Base-by-base conservation (phyloP, 2,888 invertebrate genomes). In the Pyrochroa serraticornis region DNA sequence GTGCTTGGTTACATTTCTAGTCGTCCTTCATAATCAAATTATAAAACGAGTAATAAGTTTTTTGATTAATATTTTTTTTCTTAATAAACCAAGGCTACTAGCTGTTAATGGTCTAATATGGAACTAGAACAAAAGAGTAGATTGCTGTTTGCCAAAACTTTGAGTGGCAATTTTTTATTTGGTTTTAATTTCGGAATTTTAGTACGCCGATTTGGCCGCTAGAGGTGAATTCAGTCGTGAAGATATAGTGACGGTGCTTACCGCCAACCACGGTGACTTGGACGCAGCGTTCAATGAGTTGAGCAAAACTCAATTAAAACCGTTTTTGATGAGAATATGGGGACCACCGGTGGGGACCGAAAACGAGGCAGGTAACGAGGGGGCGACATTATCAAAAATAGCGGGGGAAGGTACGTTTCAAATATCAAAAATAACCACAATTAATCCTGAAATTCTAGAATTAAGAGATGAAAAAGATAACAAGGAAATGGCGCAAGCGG, bases 301-400 rank as follows among this genome's bases (percentile, higher is more conserved):
- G 56, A 88, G 86, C 71, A 90, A 89, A 74, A 86, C 87, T 64
- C 90, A 90, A 74, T 79, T 90, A 59, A 90, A 90, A 76, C 91
- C 91, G 43, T 91, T 91, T 81, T 79, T 91, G 63, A 90, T 90
- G 89, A 82, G 89, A 74, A 90, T 91, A 70, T 91, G 90, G 88
- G 90, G 90, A 58, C 89, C 90, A 56, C 87, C 87, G 12, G 83
- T 84, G 54, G 88, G 88, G 63, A 85, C 84, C 63, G 89, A 89
- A 71, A 89, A 89, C 71, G 87, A 89, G 69, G 77, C 78, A 65
- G 80, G 84, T 60, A 81, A 82, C 70, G 75, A 77, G 70, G 78
- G 77, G 75, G 70, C 70, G 7, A 59, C 70, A 7, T 53, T 75
- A 34, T 62, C 71, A 56, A 65, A 68, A 56, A 66, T 74, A 41